A percentile compares a stretch with the other conserved stretches of the same genome.
Conservation (phyloP, 1,140 invertebrate genomes). For the Ceratitis capitata region DNA sequence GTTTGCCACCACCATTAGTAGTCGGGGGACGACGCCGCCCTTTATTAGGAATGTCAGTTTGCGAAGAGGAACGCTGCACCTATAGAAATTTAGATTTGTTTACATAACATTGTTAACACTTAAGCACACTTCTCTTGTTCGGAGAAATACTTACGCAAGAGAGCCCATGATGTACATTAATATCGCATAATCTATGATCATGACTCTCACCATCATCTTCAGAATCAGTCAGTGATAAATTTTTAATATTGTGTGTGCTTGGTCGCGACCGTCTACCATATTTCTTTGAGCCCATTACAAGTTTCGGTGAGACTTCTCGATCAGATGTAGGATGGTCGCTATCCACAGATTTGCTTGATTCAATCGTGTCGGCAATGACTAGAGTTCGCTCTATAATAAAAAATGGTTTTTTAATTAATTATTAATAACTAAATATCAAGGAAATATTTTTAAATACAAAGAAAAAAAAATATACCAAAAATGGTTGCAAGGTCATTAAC, state of each 20-base stretch:
- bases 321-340: slow-evolving; percentile 71
- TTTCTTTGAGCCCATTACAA: slow-evolving; percentile 78
- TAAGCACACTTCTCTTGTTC: neutral
- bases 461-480: slow-evolving; percentile 49
- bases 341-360: slow-evolving; percentile 48
- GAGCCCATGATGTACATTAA: neutral
- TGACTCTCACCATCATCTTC: slow-evolving; percentile 59
- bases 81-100: neutral
- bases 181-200: slow-evolving; percentile 22
- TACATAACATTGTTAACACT: neutral
- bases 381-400: slow-evolving; percentile 58
- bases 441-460: slow-evolving; percentile 14
- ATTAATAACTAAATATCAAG: no score
- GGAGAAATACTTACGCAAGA: slow-evolving; percentile 44
- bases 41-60: slow-evolving; percentile 66
- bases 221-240: slow-evolving; percentile 58
- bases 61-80: slow-evolving; percentile 68
- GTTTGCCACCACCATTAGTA: slow-evolving; percentile 63
- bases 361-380: slow-evolving; percentile 53
- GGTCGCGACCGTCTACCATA: slow-evolving; percentile 78
- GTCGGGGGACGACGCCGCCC: slow-evolving; percentile 62
- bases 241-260: slow-evolving; percentile 65
- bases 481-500: slow-evolving; percentile 58
- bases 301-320: slow-evolving; percentile 78
- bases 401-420: neutral